Percentiles rank a stretch among this genome's conserved stretches.
These are phyloP conservation scores for Vireo altiloquus DNA, from an alignment of 2,113 vertebrate genomes.

Conservation along the genomic window DNA sequence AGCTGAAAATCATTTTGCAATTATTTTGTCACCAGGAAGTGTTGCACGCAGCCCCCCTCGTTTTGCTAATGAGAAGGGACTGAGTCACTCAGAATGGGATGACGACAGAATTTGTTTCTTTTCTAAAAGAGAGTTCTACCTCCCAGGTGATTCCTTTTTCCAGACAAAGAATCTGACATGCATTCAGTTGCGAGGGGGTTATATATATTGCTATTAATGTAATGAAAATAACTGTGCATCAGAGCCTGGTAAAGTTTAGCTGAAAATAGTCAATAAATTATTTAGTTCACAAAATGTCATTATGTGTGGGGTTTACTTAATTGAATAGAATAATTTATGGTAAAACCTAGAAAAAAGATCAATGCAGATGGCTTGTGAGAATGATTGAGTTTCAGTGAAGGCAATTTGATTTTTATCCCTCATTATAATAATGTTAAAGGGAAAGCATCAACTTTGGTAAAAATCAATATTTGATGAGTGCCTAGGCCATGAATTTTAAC, in stretches of 20 bases:
- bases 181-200: background rate
- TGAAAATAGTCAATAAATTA: constrained; percentile 82
- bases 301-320: constrained; percentile 81
- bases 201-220: constrained; percentile 61
- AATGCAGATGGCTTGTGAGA: constrained; percentile 72
- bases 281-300: constrained; percentile 84
- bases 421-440: constrained; percentile 84
- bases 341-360: constrained; percentile 79
- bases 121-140: constrained; percentile 24
- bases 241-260: constrained; percentile 65
- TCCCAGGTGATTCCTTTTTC: constrained; percentile 50
- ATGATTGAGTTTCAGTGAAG: constrained; percentile 75
- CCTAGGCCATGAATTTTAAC: constrained; percentile 83
- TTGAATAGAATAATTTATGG: constrained; percentile 87
- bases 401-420: constrained; percentile 85
- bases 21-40: constrained; percentile 16
- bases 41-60: background rate
- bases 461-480: constrained; percentile 91
- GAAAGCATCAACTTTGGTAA: constrained; percentile 77
- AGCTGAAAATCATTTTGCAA: constrained; percentile 29
- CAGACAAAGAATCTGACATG: constrained; percentile 58
- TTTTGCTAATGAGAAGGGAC: background rate
- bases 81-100: background rate
- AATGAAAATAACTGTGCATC: constrained; percentile 68
- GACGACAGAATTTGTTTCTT: background rate